These are phyloP conservation scores for Leucoraja ocellata DNA, from an alignment of 2,797 vertebrate species.

Conservation along the genomic window DNA sequence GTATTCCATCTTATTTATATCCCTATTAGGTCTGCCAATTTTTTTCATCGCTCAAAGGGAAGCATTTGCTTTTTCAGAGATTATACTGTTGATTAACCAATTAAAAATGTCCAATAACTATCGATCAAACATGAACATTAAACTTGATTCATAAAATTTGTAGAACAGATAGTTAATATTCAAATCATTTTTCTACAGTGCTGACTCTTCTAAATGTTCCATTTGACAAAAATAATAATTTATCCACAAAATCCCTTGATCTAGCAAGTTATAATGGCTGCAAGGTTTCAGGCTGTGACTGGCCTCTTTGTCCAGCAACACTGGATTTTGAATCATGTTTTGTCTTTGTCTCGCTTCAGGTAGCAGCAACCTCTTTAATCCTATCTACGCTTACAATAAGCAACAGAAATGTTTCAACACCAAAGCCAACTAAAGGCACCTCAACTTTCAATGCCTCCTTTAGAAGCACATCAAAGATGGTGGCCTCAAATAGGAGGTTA, in stretches of 20 bases:
- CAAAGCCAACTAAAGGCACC: not conserved
- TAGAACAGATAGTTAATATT: not conserved
- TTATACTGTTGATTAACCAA: not conserved
- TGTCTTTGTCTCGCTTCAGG: not conserved
- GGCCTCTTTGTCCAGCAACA: not conserved
- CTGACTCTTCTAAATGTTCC: not conserved
- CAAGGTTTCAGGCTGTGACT: not conserved
- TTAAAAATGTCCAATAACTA: not conserved
- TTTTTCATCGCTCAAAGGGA: not conserved
- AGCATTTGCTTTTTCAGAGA: not conserved
- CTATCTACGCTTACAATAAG: not conserved
- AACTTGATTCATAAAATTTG: not conserved
- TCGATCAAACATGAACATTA: not conserved
- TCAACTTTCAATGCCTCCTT: not conserved
- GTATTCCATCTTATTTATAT: not conserved
- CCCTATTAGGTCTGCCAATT: not conserved
- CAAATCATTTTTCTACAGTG: not conserved
- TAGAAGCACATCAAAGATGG: not conserved
- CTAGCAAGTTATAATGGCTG: not conserved
- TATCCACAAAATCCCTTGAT: not conserved
- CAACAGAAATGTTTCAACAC: not conserved
- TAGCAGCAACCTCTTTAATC: not conserved
- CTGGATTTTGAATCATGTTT: not conserved
- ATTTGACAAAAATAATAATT: not conserved
- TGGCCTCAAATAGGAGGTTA: not conserved